These are phyloP conservation scores for Scolopax rusticola DNA, from an alignment of 2,797 vertebrate genomes.

Conservation along the genomic window DNA sequence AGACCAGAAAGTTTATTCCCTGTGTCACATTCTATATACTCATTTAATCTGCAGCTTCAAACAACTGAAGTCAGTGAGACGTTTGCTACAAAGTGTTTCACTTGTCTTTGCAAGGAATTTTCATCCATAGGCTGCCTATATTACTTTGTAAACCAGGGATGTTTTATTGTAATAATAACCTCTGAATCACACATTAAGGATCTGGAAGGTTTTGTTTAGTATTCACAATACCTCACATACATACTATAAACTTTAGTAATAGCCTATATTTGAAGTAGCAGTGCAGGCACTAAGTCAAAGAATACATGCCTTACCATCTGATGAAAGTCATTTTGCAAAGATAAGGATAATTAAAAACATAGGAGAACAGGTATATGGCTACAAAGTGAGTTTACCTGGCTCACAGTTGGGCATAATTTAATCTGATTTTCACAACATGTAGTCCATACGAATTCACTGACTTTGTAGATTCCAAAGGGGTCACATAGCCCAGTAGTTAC, in stretches of 20 bases:
- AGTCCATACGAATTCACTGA: background rate
- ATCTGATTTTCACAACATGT: background rate
- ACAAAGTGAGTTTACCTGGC: background rate
- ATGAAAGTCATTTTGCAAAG: background rate
- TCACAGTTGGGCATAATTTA: background rate
- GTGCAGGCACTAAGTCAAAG: background rate
- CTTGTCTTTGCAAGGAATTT: background rate
- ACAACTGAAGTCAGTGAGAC: rapidly evolving
- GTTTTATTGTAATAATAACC: background rate
- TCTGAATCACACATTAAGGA: background rate
- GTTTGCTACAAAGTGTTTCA: background rate
- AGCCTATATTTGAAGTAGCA: background rate
- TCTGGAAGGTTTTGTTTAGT: background rate
- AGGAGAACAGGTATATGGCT: background rate
- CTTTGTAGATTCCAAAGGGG: background rate
- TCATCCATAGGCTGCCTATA: background rate
- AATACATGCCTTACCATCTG: rapidly evolving
- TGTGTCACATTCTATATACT: background rate
- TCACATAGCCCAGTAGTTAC: background rate
- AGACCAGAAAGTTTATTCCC: background rate
- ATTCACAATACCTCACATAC: background rate
- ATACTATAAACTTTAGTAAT: background rate
- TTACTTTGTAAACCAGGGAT: background rate
- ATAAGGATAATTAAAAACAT: background rate
- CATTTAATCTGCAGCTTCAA: background rate